Evolutionary conservation across 1,140 invertebrate species (phyloP).

Genomic region (Drosophila grimshawi): DNA sequence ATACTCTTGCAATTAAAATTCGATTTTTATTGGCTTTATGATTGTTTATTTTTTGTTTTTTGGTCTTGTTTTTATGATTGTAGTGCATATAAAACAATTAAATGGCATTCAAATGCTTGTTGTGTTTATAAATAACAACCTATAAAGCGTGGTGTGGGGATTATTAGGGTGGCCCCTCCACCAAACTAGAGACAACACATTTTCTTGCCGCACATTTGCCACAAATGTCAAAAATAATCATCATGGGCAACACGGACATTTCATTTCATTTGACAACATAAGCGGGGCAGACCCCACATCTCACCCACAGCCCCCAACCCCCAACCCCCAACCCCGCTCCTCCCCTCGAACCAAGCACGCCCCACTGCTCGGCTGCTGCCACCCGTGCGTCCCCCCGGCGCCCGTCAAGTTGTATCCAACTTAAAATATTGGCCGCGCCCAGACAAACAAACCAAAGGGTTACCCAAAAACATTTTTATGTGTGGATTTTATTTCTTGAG

Average conservation of each 20-base stretch:
- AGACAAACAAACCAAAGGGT: conserved; percentile 58
- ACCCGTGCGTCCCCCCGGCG: neutral
- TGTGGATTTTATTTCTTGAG: conserved; percentile 53
- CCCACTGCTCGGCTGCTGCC: conserved; percentile 15
- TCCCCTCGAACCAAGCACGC: neutral
- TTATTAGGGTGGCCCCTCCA: neutral
- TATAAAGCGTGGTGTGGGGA: neutral
- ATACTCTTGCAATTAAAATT: conserved; percentile 75
- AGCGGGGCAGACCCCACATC: conserved; percentile 25
- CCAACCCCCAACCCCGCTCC: neutral
- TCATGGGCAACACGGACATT: conserved; percentile 66
- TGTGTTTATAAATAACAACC: conserved; percentile 76
- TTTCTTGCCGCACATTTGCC: conserved; percentile 68
- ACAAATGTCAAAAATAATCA: conserved; percentile 82
- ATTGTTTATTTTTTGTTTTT: conserved; percentile 27
- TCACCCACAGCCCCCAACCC: too few relatives aligned
- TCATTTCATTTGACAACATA: conserved; percentile 74
- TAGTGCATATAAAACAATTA: conserved; percentile 72
- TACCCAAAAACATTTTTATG: conserved; percentile 75
- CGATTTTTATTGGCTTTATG: conserved; percentile 61
- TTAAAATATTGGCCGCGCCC: conserved; percentile 28
- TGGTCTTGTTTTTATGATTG: neutral
- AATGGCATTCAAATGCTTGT: conserved; percentile 62
- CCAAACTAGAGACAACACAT: conserved; percentile 17
- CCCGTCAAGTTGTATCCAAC: neutral